Evolutionary conservation across 2,113 vertebrate genomes (phyloP).

Genomic region (Carassius gibelio): DNA sequence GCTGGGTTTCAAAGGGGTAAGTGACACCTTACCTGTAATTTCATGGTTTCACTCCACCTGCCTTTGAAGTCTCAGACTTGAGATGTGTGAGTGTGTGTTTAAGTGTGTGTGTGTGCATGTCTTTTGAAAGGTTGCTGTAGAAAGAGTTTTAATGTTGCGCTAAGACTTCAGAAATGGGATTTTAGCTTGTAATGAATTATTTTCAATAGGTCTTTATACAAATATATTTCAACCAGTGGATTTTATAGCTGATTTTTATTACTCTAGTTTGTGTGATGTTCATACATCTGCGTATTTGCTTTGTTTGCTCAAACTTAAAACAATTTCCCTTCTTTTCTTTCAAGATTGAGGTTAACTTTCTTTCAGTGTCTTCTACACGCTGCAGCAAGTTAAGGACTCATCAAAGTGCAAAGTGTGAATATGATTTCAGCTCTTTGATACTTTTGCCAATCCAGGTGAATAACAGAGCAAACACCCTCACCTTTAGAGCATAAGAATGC

Average conservation of each 20-base stretch:
- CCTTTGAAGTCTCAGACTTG: conserved; percentile 80
- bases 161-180: conserved; percentile 21
- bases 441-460: conserved; percentile 10
- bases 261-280: neutral
- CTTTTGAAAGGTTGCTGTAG: conserved; percentile 26
- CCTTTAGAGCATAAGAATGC: neutral
- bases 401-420: conserved; percentile 30
- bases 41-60: conserved; percentile 82
- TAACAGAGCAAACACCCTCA: neutral
- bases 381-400: conserved; percentile 11
- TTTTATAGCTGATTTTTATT: conserved; percentile 1
- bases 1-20: conserved; percentile 82
- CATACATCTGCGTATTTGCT: conserved; percentile 2
- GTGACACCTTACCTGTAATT: conserved; percentile 85
- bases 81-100: conserved; percentile 57
- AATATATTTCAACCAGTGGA: neutral
- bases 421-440: conserved; percentile 20
- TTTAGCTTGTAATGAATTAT: conserved; percentile 21
- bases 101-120: conserved; percentile 35
- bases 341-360: conserved; percentile 3
- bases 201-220: conserved; percentile 14
- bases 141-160: conserved; percentile 28
- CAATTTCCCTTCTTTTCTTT: conserved; percentile 27
- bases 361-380: conserved; percentile 17
- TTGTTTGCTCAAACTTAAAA: conserved; percentile 10